Percentiles rank a stretch among this genome's conserved stretches.
These are phyloP conservation scores for Halictus quadricinctus DNA, from an alignment of 2,888 invertebrate species.

Conservation along the genomic window DNA sequence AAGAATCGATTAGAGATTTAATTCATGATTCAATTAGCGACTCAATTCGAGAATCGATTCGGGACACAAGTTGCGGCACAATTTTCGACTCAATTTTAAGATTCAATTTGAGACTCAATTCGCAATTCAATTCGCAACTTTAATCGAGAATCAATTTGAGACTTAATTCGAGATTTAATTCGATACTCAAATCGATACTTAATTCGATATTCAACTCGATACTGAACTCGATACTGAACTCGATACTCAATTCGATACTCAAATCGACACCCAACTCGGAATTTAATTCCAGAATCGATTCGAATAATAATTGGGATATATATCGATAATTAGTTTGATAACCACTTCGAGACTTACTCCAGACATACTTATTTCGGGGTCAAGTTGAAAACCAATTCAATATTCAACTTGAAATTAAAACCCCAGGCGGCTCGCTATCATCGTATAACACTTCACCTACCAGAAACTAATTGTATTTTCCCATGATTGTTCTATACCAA, in stretches of 20 bases:
- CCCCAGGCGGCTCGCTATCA: no score
- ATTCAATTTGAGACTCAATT: neutral
- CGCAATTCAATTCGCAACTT: neutral
- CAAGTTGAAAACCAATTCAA: neutral
- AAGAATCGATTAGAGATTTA: neutral
- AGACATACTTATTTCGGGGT: no score
- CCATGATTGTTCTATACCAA: slow-evolving; percentile 5
- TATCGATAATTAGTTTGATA: no score
- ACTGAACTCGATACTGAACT: neutral
- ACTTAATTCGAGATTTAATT: no score
- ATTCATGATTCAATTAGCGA: no score
- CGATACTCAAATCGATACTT: neutral
- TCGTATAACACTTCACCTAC: neutral
- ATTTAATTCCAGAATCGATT: neutral
- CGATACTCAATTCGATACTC: neutral
- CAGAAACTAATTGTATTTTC: neutral
- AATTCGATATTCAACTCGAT: neutral
- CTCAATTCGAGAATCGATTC: neutral
- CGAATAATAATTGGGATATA: neutral
- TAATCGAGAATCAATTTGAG: no score
- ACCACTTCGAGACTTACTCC: no score
- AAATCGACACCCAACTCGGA: no score
- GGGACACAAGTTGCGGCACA: neutral
- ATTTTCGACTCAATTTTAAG: neutral
- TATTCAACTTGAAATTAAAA: neutral